A percentile compares a stretch with the other conserved stretches of the same genome.
These are phyloP conservation scores for Sebastes matsubarae DNA, from an alignment of 2,797 vertebrate genomes.

Conservation along the genomic window DNA sequence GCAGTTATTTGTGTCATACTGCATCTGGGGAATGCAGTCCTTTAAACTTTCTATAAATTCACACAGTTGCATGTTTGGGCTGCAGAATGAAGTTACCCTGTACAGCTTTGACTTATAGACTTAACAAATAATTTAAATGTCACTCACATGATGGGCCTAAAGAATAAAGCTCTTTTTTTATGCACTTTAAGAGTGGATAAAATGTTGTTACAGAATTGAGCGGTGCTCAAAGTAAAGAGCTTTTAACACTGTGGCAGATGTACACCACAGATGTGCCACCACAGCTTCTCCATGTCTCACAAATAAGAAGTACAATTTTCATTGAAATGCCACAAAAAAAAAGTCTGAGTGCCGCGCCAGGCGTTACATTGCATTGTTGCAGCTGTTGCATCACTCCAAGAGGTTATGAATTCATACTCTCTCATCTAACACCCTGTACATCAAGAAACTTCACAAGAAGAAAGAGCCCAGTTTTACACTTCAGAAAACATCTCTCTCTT, in stretches of 20 bases:
- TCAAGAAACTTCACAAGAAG: conserved; percentile 35
- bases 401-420: conserved; percentile 46
- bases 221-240: conserved; percentile 5
- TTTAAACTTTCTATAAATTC: not conserved
- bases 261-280: not conserved
- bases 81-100: not conserved
- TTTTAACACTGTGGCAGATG: conserved; percentile 22
- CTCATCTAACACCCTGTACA: conserved; percentile 31
- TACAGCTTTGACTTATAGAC: not conserved
- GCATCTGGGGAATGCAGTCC: not conserved
- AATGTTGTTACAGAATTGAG: not conserved
- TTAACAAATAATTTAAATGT: not conserved
- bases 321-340: conserved; percentile 20
- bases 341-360: not conserved
- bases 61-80: not conserved
- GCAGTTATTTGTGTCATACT: not conserved
- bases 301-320: conserved; percentile 25
- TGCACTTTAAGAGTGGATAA: not conserved
- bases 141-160: not conserved
- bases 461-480: conserved; percentile 30
- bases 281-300: not conserved
- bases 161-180: not conserved
- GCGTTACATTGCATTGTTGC: conserved; percentile 46
- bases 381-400: conserved; percentile 57
- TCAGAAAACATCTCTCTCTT: conserved; percentile 17